Percentiles rank a stretch among this genome's conserved stretches.
Conservation (phyloP, 2,113 vertebrate species). For the Oryzias melastigma region DNA sequence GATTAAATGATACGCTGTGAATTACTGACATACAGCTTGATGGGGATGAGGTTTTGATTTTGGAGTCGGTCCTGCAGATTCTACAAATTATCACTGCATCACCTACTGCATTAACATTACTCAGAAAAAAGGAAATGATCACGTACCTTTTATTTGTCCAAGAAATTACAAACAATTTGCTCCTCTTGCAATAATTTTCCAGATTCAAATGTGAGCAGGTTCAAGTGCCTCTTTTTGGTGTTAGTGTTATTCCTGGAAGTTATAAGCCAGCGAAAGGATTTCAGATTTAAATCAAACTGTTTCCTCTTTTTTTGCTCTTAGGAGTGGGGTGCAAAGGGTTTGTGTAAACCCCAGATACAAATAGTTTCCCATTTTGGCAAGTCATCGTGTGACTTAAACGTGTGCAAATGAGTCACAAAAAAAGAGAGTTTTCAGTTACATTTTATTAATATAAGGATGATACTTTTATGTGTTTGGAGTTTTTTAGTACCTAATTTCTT, state of each 20-base stretch:
- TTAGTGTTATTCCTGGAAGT: constrained; percentile 23
- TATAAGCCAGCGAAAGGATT: constrained; percentile 45
- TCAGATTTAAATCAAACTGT: constrained; percentile 68
- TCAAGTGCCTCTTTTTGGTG: constrained; percentile 15
- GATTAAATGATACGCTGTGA: too few relatives aligned
- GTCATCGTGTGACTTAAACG: constrained; percentile 53
- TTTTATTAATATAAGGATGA: background rate
- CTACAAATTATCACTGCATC: too few relatives aligned
- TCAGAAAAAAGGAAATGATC: constrained; percentile 4
- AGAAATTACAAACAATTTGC: background rate
- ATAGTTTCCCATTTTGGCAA: constrained; percentile 50
- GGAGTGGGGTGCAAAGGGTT: constrained; percentile 68
- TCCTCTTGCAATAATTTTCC: constrained; percentile 1
- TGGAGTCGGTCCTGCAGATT: too few relatives aligned
- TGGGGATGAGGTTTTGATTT: too few relatives aligned
- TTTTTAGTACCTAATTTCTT: constrained; percentile 27
- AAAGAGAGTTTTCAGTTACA: background rate
- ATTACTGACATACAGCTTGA: too few relatives aligned
- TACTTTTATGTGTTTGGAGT: background rate
- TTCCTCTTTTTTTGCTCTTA: constrained; percentile 72
- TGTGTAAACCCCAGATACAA: constrained; percentile 2
- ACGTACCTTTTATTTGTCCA: constrained; percentile 46
- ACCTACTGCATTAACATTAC: background rate
- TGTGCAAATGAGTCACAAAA: background rate
- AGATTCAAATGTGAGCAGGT: background rate